Evolutionary conservation across 1,140 invertebrate genomes (phyloP), one percentile per base, ranked within the genome.

Genomic region (Archivesica marissinica): DNA sequence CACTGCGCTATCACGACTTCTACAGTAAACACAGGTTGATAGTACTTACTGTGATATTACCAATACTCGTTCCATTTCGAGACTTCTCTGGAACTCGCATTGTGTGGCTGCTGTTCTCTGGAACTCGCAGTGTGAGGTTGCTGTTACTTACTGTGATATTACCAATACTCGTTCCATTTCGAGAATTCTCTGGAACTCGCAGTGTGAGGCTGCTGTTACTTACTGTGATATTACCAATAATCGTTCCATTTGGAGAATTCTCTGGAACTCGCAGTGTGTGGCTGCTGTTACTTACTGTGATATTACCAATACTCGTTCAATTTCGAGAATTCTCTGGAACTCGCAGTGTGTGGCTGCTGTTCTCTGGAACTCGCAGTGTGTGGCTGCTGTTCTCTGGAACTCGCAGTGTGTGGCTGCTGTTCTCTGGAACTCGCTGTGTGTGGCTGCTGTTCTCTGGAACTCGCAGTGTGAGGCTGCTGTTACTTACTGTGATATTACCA

Each of bases 301-400:
- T 20, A 4, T 52, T 15, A n/a, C 6, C 50, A 20, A 52, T 20
- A 4, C 17, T 2, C 17, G 50, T 52, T 4, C 50, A 15, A 20
- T 52, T 52, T 52, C 2, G 4, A 52, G 4, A 35, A 25, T 64
- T 64, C 38, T 64, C 59, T 9, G 33, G 33, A 15, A 64, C 30
- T 25, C 17, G 3, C 2, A 64, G 13, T 38, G 1, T 15, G 13
- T 35, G 28, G 4, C 13, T 25, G 17, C n/a, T 59, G 0, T 20
- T 50, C n/a, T 44, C 20, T 20, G 74, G 74, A 2, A 56, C 17
- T 39, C 50, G 79, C 0, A 2, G 9, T 20, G 30, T 59, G 33
- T 82, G 66, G 38, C 74, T 82, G 1, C 28, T 50, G 30, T 82
- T 54, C 25, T n/a, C n/a, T n/a, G n/a, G n/a, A n/a, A n/a, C n/a